Evolutionary conservation across 37 sponge, comb jelly and placozoan genomes (phyloP), one percentile per base, ranked within the genome.

Genomic region (Lycopodina hypogea): DNA sequence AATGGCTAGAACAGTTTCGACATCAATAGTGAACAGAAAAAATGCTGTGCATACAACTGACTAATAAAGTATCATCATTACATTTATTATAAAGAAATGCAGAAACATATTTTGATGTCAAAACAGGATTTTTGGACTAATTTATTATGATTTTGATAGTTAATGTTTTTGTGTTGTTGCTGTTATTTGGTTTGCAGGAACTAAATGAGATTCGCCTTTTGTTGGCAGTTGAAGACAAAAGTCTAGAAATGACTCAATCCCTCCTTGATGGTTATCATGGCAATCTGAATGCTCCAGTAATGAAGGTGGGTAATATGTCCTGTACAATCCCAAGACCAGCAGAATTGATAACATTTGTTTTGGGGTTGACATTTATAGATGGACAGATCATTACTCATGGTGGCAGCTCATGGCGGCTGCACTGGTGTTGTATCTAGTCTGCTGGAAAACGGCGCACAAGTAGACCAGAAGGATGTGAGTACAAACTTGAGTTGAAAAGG

Each of bases 201-300:
- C 66, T 65, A 30, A 32, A 65, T 65, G 33, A 65, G 35, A 11
- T 30, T 29, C 32, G 30, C 17, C 66, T 65, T 65, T 34, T 65
- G 33, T 65, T 65, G 34, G 66, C 66, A 65, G 66, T 65, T 12
- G 34, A 65, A 65, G 66, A 65, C 30, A 32, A 32, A 65, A 65
- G 66, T 34, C 30, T 65, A 30, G 66, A 65, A 32, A 65, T 32
- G 35, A 33, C 30, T 2, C 17, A 65, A 30, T 19, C 66, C 30
- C 33, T 65, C 35, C 32, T 65, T 32, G 66, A 32, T 15, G 30
- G 33, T 32, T 65, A 32, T 30, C 4, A 3, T 34, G 66, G 66
- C 30, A 32, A 65, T 11, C 17, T 32, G 66, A 30, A 32, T 11
- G 4, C 35, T 30, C 66, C 30, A 12, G 2, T 65, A 34, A 65